Evolutionary conservation across 2,113 vertebrate genomes (phyloP), one percentile per base, ranked within the genome.

Genomic region (Trogon surrucura): DNA sequence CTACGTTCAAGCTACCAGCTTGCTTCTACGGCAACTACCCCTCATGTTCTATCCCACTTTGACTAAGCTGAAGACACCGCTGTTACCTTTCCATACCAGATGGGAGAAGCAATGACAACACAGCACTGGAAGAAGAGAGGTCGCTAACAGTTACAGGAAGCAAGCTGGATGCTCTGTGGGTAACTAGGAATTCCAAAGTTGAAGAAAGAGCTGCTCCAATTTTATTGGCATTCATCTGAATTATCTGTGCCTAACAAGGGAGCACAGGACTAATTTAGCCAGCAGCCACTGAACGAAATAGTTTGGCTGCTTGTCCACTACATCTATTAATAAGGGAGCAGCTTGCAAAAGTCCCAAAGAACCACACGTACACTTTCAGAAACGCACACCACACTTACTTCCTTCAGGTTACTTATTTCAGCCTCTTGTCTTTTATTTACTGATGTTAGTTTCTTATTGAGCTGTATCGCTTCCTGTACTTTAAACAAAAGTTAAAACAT

Each of bases 401-500:
- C 97, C 90, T 98, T 99, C 88, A 99, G 96, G 54, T 96, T 97
- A 74, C 57, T 85, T 95, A 99, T 98, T 69, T 98, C 97, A 17
- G 96, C 97, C 94, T 98, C 98, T 94, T 99, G 98, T 75, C 98
- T 98, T 97, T 96, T 97, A 97, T 98, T 99, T 85, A 98, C 93
- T 90, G 95, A 92, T 16, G 95, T 94, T 77, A 99, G 96, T 85
- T 98, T 99, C 94, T 97, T 98, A 86, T 99, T 99, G 48, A 98
- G 94, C 78, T 97, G 98, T 93, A 98, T 97, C 41, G 99, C 98
- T 97, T 99, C 98, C 61, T 99, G 98, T 89, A 99, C 99, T 99
- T 95, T 4, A 96, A 97, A 12, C 71, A 71, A 12, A 96, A 96
- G 71, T 88, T 72, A 65, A 70, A 72, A 66, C 90, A 91, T 77